Conservation (phyloP, 2,888 invertebrate species). For the Margaritifera margaritifera region DNA sequence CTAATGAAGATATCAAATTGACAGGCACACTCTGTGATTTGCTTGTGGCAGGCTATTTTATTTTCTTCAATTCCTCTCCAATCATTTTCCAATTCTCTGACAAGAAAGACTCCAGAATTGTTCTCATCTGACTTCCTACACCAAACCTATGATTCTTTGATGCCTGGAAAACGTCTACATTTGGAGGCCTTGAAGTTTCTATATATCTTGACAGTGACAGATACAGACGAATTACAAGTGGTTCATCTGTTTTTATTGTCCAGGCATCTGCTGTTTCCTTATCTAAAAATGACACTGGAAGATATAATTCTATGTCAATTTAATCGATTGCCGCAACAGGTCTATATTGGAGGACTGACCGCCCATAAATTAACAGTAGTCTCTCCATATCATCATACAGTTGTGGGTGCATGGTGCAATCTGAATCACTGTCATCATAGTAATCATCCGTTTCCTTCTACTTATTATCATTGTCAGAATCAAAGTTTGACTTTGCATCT, state of each 20-base stretch:
- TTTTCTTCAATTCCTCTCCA: slow-evolving; percentile 22
- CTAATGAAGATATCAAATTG: slow-evolving; percentile 2
- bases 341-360: slow-evolving; percentile 44
- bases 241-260: slow-evolving; percentile 54
- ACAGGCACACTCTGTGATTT: slow-evolving; percentile 17
- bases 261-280: slow-evolving; percentile 59
- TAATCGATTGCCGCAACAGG: slow-evolving; percentile 57
- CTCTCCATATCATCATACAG: slow-evolving; percentile 53
- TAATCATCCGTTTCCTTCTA: too few species aligned
- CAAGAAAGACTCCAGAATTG: slow-evolving; percentile 52
- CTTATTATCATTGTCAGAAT: slow-evolving; percentile 33
- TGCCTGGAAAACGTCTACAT: slow-evolving; percentile 61
- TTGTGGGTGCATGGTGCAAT: slow-evolving; percentile 27
- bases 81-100: slow-evolving; percentile 41
- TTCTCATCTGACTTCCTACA: slow-evolving; percentile 58
- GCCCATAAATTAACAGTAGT: slow-evolving; percentile 47
- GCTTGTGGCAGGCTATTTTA: slow-evolving; percentile 12
- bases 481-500: slow-evolving; percentile 22
- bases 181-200: slow-evolving; percentile 53
- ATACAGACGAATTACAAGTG: slow-evolving; percentile 55
- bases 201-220: slow-evolving; percentile 54
- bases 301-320: slow-evolving; percentile 59
- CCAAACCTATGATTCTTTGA: slow-evolving; percentile 61
- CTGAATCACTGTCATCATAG: slow-evolving; percentile 9
- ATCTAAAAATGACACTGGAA: slow-evolving; percentile 41